Percentiles rank a stretch among this genome's conserved stretches.
Evolutionary conservation across 2,113 vertebrate species (phyloP).

Genomic region (Pelodiscus sinensis): DNA sequence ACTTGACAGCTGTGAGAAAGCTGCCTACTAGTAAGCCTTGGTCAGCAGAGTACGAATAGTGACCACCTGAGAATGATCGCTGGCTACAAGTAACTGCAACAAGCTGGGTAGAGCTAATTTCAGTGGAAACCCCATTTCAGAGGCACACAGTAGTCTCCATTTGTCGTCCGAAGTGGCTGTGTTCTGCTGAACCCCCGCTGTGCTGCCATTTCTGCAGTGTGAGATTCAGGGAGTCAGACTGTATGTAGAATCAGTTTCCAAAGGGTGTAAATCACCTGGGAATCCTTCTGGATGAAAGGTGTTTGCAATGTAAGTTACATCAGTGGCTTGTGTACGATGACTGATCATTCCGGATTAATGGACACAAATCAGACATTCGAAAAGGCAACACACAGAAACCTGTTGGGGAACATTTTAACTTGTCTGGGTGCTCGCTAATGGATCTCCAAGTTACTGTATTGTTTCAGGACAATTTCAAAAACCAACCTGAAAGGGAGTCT

Average conservation of each 20-base stretch:
- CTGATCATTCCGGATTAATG: neutral
- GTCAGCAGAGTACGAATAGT: neutral
- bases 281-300: neutral
- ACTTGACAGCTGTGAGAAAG: neutral
- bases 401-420: too few species aligned
- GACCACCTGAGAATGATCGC: neutral
- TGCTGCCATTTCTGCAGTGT: neutral
- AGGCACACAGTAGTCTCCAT: neutral
- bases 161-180: neutral
- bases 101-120: neutral
- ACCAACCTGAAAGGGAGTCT: too few species aligned
- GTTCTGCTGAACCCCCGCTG: neutral
- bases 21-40: neutral
- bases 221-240: neutral
- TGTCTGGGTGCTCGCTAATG: too few species aligned
- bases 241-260: neutral
- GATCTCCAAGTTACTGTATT: too few species aligned
- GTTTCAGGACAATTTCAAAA: too few species aligned
- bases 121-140: neutral
- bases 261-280: neutral
- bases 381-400: too few species aligned
- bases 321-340: neutral
- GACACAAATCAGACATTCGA: too few species aligned
- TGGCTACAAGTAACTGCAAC: neutral
- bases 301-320: rapidly evolving